phyloP scores from a whole-genome alignment of 2,113 vertebrate species.

The Gobiocypris rarus region DNA sequence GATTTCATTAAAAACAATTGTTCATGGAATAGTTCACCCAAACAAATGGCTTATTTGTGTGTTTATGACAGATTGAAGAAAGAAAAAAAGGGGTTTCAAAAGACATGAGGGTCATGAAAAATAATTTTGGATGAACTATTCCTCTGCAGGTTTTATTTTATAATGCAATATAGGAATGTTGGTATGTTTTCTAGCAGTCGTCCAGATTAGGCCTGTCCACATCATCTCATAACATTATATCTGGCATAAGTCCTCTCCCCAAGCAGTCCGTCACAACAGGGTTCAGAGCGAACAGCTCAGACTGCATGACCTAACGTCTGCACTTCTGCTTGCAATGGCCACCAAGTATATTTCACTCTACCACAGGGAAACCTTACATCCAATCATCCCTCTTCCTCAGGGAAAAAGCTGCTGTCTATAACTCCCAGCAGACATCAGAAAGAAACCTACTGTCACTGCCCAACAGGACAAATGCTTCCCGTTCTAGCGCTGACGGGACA shows the following conservation, averaged over 20 bases:
- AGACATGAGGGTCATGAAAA: background rate
- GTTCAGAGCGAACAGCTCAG: background rate
- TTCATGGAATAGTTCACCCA: background rate
- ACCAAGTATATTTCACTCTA: slow-evolving; percentile 41
- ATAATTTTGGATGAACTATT: background rate
- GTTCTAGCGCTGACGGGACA: slow-evolving; percentile 22
- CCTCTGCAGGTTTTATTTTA: slow-evolving; percentile 17
- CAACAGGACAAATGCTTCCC: slow-evolving; percentile 47
- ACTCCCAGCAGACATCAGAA: slow-evolving; percentile 48
- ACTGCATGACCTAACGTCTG: slow-evolving; percentile 48
- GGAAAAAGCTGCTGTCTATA: slow-evolving; percentile 40
- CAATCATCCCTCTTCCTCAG: slow-evolving; percentile 50
- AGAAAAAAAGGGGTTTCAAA: background rate
- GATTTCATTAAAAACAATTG: background rate
- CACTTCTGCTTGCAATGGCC: slow-evolving; percentile 39
- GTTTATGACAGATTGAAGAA: background rate
- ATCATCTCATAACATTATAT: background rate
- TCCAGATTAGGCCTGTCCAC: background rate
- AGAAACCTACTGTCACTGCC: slow-evolving; percentile 54
- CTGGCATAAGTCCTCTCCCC: slow-evolving; percentile 11
- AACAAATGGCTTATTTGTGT: background rate
- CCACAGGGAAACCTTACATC: slow-evolving; percentile 44
- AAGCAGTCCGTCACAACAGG: slow-evolving; percentile 16
- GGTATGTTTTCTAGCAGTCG: background rate
- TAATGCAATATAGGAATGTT: background rate